These are phyloP conservation scores for Dunckerocampus dactyliophorus DNA, from an alignment of 2,113 vertebrate genomes.

Conservation along the genomic window DNA sequence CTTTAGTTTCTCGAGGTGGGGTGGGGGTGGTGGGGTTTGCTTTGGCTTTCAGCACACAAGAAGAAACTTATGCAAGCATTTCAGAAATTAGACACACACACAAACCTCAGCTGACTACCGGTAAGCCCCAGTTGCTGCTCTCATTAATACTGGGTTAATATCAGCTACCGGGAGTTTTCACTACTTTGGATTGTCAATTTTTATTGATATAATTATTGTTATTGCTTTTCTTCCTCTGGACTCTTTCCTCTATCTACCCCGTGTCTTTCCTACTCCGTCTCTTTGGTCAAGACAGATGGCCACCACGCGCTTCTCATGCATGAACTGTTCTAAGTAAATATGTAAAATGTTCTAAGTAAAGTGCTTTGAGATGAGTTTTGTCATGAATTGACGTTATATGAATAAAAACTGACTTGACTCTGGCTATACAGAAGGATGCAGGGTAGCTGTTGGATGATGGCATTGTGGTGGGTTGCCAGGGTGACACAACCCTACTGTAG, in stretches of 20 bases:
- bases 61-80: slow-evolving; percentile 65
- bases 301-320: background rate
- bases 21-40: background rate
- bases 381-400: too few species aligned
- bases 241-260: too few species aligned
- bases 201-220: too few species aligned
- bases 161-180: too few species aligned
- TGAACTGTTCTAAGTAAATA: too few species aligned
- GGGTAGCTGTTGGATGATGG: slow-evolving; percentile 39
- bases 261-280: too few species aligned
- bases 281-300: background rate
- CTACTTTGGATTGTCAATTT: too few species aligned
- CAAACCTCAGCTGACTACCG: slow-evolving; percentile 60
- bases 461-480: slow-evolving; percentile 35
- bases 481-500: slow-evolving; percentile 41
- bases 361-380: too few species aligned
- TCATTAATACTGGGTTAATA: slow-evolving; percentile 13
- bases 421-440: too few species aligned
- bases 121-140: slow-evolving; percentile 34
- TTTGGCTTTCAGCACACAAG: slow-evolving; percentile 31
- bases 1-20: slow-evolving; percentile 48
- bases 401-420: too few species aligned
- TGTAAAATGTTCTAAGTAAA: too few species aligned
- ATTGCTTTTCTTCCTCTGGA: too few species aligned
- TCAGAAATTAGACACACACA: slow-evolving; percentile 58